Percentiles rank a stretch among this genome's conserved stretches.
Conservation (phyloP, 2,797 vertebrate species). For the Masticophis lateralis region DNA sequence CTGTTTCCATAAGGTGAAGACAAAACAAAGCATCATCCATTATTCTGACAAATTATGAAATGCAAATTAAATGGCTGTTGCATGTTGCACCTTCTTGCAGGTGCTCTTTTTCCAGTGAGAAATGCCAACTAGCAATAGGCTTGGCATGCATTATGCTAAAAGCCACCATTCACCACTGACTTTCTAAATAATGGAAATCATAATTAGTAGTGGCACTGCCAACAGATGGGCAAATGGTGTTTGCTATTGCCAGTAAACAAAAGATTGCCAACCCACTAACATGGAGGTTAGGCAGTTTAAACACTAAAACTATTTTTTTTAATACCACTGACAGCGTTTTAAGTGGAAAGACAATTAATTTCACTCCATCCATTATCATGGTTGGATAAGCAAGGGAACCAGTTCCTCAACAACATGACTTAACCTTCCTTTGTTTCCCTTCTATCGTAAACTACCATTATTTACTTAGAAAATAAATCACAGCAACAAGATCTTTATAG, state of each 20-base stretch:
- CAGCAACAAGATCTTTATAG: neutral
- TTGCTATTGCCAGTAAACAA: slow-evolving; percentile 13
- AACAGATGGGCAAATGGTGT: slow-evolving; percentile 18
- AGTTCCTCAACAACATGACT: neutral
- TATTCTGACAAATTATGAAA: slow-evolving; percentile 17
- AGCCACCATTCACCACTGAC: slow-evolving; percentile 15
- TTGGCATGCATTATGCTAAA: slow-evolving; percentile 4
- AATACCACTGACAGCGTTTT: slow-evolving; percentile 22
- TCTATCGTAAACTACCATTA: neutral
- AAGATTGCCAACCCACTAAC: slow-evolving; percentile 19
- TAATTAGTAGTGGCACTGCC: slow-evolving; percentile 27
- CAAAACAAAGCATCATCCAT: neutral
- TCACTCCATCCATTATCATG: slow-evolving; percentile 7
- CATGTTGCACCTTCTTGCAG: neutral
- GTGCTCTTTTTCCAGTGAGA: neutral
- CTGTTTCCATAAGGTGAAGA: neutral
- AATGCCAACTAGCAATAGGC: neutral
- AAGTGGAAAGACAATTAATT: slow-evolving; percentile 30
- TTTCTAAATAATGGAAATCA: slow-evolving; percentile 41
- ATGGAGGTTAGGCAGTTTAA: neutral
- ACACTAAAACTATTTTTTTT: slow-evolving; percentile 22
- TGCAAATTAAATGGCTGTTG: neutral
- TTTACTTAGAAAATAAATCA: neutral
- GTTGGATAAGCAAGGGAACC: neutral
- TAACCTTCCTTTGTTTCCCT: neutral